A percentile compares a stretch with the other conserved stretches of the same genome.
Evolutionary conservation across 2,888 invertebrate genomes (phyloP).

Genomic region (Macroteleia sp.): DNA sequence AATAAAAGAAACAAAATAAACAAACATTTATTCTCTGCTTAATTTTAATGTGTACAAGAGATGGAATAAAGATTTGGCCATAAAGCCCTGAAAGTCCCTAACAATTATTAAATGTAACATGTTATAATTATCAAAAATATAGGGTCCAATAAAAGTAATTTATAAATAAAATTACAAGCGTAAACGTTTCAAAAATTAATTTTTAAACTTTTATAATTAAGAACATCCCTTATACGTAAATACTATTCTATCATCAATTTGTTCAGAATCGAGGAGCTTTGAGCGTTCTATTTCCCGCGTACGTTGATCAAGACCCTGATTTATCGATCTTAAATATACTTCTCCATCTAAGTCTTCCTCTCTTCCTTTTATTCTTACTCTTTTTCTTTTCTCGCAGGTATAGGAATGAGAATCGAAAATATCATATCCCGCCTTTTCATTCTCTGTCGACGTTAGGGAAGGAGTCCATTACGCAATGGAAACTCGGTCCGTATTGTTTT

Average conservation of each 20-base stretch:
- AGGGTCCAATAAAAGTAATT: no score
- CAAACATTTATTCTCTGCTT: no score
- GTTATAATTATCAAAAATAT: no score
- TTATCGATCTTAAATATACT: conserved; percentile 66
- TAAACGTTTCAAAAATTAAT: no score
- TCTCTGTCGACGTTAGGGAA: conserved; percentile 23
- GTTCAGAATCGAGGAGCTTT: conserved; percentile 23
- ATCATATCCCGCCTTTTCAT: conserved; percentile 49
- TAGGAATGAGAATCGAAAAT: conserved; percentile 58
- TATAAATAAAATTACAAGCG: no score
- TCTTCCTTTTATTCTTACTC: background rate
- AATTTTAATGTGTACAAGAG: no score
- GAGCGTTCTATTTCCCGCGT: conserved; percentile 28
- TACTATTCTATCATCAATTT: conserved; percentile 8
- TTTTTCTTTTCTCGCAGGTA: conserved; percentile 31
- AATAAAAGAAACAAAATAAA: no score
- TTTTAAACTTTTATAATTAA: no score
- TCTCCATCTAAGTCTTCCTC: conserved; percentile 2
- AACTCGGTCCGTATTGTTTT: conserved; percentile 79
- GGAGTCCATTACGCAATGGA: conserved; percentile 71
- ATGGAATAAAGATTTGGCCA: no score
- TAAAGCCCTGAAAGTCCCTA: no score
- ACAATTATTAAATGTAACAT: no score
- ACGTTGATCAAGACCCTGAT: conserved; percentile 44
- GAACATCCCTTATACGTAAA: background rate